phyloP scores from a whole-genome alignment of 2,888 invertebrate genomes.

The Fragum whitleyi region DNA sequence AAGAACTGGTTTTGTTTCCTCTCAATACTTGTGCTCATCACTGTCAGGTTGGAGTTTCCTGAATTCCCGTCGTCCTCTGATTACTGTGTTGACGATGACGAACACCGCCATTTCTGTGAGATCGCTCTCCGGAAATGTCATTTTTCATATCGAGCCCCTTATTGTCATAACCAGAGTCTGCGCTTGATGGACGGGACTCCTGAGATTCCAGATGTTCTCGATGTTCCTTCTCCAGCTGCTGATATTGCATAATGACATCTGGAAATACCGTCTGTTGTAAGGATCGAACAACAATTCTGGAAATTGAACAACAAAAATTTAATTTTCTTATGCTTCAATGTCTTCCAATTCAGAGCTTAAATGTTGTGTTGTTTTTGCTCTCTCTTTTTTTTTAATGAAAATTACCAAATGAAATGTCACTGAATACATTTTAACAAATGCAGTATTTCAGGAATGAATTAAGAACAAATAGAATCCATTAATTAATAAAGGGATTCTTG shows the following conservation, averaged over 20 bases:
- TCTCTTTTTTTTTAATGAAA: background rate
- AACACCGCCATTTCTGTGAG: slow-evolving; percentile 47
- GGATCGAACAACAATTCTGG: slow-evolving; percentile 73
- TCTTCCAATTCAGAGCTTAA: too few species aligned
- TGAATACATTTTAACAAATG: too few species aligned
- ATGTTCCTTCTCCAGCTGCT: slow-evolving; percentile 70
- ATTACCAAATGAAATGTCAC: background rate
- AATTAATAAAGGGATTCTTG: too few species aligned
- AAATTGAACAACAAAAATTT: slow-evolving; percentile 25
- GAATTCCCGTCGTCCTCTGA: slow-evolving; percentile 18
- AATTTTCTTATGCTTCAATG: too few species aligned
- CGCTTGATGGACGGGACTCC: slow-evolving; percentile 40
- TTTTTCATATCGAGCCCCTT: slow-evolving; percentile 59
- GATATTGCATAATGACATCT: slow-evolving; percentile 72
- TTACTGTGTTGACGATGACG: slow-evolving; percentile 60
- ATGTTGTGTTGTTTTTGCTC: too few species aligned
- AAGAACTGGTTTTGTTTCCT: slow-evolving; percentile 29
- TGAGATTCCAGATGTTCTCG: slow-evolving; percentile 27
- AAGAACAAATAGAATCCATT: too few species aligned
- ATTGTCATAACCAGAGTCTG: slow-evolving; percentile 62
- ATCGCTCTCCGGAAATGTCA: slow-evolving; percentile 33
- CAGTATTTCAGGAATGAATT: too few species aligned
- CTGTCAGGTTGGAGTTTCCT: slow-evolving; percentile 62
- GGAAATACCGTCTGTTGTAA: slow-evolving; percentile 76
- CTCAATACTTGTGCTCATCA: slow-evolving; percentile 20